phyloP scores from a whole-genome alignment of 1,140 invertebrate genomes.

The Agrypnia vestita region DNA sequence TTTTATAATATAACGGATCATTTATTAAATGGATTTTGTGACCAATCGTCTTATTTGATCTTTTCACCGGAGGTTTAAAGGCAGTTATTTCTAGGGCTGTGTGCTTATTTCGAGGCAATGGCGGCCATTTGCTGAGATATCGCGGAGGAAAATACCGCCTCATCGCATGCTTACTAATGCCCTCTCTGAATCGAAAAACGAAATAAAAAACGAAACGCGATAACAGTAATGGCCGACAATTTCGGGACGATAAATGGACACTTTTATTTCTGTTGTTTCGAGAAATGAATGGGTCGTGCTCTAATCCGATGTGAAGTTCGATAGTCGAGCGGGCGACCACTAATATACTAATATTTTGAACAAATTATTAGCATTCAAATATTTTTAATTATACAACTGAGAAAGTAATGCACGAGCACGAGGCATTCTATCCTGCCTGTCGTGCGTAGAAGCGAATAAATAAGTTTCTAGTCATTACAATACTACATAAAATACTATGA shows the following conservation, averaged over 20 bases:
- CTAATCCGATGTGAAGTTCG: not conserved
- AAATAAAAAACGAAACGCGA: slow-evolving; percentile 28
- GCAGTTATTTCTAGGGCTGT: not conserved
- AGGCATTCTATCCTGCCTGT: no score
- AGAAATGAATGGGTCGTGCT: not conserved
- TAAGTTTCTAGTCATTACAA: no score
- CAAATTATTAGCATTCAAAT: no score
- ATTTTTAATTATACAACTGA: no score
- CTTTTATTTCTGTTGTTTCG: slow-evolving; percentile 33
- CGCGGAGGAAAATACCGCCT: not conserved
- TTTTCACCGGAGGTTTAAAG: not conserved
- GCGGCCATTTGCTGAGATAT: slow-evolving; percentile 3
- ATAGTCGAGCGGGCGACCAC: not conserved
- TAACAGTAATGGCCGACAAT: slow-evolving; percentile 41
- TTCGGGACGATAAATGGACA: slow-evolving; percentile 35
- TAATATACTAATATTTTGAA: no score
- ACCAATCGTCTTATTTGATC: slow-evolving; percentile 35
- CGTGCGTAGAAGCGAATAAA: no score
- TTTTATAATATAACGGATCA: not conserved
- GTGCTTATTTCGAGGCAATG: not conserved
- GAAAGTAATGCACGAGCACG: no score
- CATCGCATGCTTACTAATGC: slow-evolving; percentile 35
- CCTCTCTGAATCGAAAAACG: slow-evolving; percentile 22
- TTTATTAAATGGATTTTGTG: not conserved
- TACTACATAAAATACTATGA: no score